These are phyloP conservation scores for Macquaria australasica DNA, from an alignment of 2,113 vertebrate genomes.

Conservation along the genomic window DNA sequence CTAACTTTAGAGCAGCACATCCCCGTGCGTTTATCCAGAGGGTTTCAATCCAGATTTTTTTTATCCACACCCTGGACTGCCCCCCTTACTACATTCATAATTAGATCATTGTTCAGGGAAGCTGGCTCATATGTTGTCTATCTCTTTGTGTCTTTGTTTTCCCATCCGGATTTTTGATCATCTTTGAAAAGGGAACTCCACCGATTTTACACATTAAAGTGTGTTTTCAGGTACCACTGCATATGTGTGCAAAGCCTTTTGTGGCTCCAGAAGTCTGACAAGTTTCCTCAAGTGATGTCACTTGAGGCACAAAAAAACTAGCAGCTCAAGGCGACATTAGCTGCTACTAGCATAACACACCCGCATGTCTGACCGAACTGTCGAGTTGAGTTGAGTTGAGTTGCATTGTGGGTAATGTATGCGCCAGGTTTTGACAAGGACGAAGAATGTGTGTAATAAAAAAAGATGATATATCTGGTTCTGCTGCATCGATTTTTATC, in stretches of 20 bases:
- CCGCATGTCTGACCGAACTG: too few species aligned
- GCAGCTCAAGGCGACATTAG: too few species aligned
- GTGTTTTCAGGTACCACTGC: background rate
- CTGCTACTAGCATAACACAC: too few species aligned
- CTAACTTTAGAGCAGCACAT: constrained; percentile 25
- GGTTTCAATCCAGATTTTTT: background rate
- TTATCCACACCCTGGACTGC: background rate
- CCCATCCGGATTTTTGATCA: background rate
- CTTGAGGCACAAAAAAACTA: too few species aligned
- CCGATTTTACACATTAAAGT: background rate
- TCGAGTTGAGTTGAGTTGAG: background rate
- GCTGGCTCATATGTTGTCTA: background rate
- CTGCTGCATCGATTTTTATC: background rate
- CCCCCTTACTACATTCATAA: background rate
- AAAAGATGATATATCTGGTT: background rate
- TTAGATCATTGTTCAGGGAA: constrained; percentile 25
- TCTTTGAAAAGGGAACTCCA: background rate
- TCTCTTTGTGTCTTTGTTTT: constrained; percentile 5
- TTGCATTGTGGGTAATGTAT: constrained; percentile 17
- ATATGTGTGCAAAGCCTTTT: background rate
- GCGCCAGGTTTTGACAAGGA: background rate
- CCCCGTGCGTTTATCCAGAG: constrained; percentile 3
- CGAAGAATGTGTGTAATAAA: background rate
- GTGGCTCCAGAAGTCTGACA: background rate
- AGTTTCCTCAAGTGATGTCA: background rate